A percentile compares a stretch with the other conserved stretches of the same genome.
Conservation (phyloP, 2,888 invertebrate genomes). For the Trissonchulus latispiculum region DNA sequence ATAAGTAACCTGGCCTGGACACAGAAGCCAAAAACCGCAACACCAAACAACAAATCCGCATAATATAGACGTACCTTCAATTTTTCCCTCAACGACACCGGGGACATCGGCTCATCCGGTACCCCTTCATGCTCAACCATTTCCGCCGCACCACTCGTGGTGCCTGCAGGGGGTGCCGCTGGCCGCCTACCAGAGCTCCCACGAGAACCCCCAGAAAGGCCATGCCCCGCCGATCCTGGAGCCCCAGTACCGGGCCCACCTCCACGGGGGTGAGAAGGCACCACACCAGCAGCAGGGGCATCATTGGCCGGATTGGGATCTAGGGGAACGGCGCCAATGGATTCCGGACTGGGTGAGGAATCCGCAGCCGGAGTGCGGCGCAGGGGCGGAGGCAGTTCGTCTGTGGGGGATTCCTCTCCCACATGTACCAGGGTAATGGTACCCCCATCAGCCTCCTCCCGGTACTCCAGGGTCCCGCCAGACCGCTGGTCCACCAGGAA, state of each 20-base stretch:
- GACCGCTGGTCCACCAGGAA: background rate
- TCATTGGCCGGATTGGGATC: background rate
- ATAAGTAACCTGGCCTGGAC: too few species aligned
- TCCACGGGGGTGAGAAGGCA: too few species aligned
- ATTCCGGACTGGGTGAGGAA: background rate
- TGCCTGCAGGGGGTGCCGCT: background rate
- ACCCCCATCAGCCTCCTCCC: background rate
- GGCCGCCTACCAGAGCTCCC: too few species aligned
- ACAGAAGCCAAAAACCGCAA: too few species aligned
- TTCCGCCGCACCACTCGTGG: background rate
- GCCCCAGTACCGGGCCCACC: too few species aligned
- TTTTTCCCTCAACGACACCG: too few species aligned
- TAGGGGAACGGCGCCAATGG: background rate
- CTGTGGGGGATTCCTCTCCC: background rate
- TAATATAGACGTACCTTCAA: too few species aligned
- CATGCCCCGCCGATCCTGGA: too few species aligned
- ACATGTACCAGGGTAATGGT: background rate
- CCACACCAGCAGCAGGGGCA: too few species aligned
- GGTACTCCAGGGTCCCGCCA: background rate
- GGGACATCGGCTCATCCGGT: background rate
- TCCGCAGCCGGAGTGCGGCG: background rate
- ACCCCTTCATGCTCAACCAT: background rate
- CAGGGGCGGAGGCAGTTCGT: background rate
- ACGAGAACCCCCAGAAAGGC: too few species aligned
- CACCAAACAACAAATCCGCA: too few species aligned